Conservation (phyloP, 2,113 vertebrate genomes). For the Hemibates koningsi region DNA sequence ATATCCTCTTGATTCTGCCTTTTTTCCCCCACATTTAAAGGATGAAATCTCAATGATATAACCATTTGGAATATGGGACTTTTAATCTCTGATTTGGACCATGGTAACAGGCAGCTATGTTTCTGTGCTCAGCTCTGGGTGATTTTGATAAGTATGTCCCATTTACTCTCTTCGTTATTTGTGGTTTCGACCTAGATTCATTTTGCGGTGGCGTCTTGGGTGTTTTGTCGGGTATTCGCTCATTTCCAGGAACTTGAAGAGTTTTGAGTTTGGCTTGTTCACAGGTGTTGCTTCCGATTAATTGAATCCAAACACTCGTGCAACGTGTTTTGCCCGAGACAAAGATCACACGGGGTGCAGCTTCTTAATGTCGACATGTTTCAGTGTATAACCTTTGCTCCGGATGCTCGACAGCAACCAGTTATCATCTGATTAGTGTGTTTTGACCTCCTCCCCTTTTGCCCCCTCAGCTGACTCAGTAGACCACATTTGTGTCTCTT, state of each 20-base stretch:
- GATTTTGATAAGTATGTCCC: slow-evolving; percentile 72
- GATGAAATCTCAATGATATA: slow-evolving; percentile 57
- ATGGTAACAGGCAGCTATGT: slow-evolving; percentile 48
- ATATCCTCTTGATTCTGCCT: background rate
- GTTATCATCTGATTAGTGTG: slow-evolving; percentile 18
- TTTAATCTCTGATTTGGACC: slow-evolving; percentile 61
- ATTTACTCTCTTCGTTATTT: slow-evolving; percentile 12
- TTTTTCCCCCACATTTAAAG: slow-evolving; percentile 7
- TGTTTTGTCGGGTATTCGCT: background rate
- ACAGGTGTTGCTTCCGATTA: background rate
- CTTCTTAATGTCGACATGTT: background rate
- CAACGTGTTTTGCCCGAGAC: background rate
- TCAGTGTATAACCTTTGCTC: background rate
- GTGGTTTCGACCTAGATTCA: background rate
- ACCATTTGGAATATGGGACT: slow-evolving; percentile 73
- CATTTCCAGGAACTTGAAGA: background rate
- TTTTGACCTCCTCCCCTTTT: slow-evolving; percentile 7
- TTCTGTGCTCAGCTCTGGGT: slow-evolving; percentile 52
- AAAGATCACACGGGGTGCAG: background rate
- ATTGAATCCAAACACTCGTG: background rate
- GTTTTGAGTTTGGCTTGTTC: background rate
- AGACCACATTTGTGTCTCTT: background rate
- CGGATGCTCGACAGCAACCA: background rate
- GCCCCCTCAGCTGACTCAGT: background rate
- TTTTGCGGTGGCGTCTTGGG: background rate